phyloP scores from a whole-genome alignment of 2,888 invertebrate genomes.

The Tolmerus cingulatus region DNA sequence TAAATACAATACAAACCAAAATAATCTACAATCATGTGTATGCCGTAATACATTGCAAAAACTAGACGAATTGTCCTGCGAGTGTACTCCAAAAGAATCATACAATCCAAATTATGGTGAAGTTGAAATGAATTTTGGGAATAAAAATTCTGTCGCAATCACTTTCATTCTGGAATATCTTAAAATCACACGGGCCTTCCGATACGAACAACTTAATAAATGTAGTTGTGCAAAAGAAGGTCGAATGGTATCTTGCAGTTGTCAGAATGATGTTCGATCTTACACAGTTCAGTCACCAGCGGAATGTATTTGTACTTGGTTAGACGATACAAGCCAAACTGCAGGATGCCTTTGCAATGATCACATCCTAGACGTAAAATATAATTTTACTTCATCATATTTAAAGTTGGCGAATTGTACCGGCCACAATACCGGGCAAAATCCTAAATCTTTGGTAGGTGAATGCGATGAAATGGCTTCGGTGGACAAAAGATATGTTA shows the following conservation, averaged over 20 bases:
- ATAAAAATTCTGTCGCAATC: background rate
- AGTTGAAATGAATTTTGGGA: background rate
- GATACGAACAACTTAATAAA: background rate
- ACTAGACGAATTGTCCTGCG: background rate
- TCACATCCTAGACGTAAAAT: background rate
- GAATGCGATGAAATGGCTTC: background rate
- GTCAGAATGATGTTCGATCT: background rate
- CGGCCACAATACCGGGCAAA: background rate
- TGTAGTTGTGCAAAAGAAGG: background rate
- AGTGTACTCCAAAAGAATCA: background rate
- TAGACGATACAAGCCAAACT: background rate
- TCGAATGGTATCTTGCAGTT: background rate
- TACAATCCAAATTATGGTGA: background rate
- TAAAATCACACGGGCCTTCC: background rate
- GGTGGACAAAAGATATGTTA: background rate
- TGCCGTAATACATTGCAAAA: background rate
- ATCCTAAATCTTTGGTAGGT: background rate
- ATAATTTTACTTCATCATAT: background rate
- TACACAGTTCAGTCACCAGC: background rate
- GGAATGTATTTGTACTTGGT: background rate
- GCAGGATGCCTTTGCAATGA: background rate
- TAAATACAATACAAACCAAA: background rate
- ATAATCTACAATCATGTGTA: background rate
- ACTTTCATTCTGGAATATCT: background rate
- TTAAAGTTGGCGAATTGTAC: background rate